phyloP scores from a whole-genome alignment of 2,797 vertebrate species.

The Xerus rutilus region DNA sequence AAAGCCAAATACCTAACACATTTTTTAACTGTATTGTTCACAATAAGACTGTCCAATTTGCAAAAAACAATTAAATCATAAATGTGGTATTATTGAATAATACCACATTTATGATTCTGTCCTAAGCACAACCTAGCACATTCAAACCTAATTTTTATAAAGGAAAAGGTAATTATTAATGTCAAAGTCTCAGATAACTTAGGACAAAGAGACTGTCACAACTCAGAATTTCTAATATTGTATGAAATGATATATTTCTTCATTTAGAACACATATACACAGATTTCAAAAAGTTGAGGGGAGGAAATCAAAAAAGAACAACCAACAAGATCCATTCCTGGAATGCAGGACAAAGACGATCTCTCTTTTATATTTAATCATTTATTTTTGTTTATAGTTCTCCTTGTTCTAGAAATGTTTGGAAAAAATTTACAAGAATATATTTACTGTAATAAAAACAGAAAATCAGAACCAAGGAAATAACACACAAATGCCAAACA shows the following conservation, averaged over 20 bases:
- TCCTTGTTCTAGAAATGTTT: conserved; percentile 2
- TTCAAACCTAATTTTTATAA: conserved; percentile 5
- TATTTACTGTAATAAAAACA: conserved; percentile 1
- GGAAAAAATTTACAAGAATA: conserved; percentile 24
- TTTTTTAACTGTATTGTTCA: background rate
- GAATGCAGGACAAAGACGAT: background rate
- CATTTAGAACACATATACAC: background rate
- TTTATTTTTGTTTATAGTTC: conserved; percentile 38
- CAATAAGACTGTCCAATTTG: background rate
- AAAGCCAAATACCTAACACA: background rate
- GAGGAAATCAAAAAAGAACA: background rate
- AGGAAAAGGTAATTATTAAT: background rate
- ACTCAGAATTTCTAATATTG: background rate
- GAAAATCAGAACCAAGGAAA: background rate
- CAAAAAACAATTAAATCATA: background rate
- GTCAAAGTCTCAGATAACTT: background rate
- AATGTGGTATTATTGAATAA: background rate
- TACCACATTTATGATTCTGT: background rate
- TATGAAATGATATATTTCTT: background rate
- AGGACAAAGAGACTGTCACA: background rate
- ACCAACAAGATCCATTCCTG: background rate
- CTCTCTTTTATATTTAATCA: background rate
- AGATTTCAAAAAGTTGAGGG: background rate
- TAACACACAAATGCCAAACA: background rate
- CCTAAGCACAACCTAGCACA: background rate